Conservation (phyloP, 2,888 invertebrate genomes). For the Pyralis farinalis region DNA sequence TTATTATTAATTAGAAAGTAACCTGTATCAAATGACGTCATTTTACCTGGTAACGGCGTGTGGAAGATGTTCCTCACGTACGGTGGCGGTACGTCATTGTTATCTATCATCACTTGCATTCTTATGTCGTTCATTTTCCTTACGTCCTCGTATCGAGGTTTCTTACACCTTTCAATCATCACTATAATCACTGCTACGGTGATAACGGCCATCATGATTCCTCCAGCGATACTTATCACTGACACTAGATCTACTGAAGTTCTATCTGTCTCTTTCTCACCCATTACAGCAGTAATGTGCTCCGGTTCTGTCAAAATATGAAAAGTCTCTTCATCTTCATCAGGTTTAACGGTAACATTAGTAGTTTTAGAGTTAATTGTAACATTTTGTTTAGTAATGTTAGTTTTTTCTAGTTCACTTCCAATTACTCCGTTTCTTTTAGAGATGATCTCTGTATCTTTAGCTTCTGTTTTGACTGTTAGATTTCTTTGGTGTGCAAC, state of each 20-base stretch:
- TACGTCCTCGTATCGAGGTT: slow-evolving; percentile 60
- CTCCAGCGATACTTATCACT: slow-evolving; percentile 74
- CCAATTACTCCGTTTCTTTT: slow-evolving; percentile 19
- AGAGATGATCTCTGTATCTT: slow-evolving; percentile 8
- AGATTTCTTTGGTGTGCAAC: slow-evolving; percentile 17
- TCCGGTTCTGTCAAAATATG: slow-evolving; percentile 80
- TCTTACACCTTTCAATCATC: slow-evolving; percentile 67
- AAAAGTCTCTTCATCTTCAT: slow-evolving; percentile 66
- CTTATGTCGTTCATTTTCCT: slow-evolving; percentile 68
- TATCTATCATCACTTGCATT: slow-evolving; percentile 71
- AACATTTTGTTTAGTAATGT: slow-evolving; percentile 22
- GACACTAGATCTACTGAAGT: slow-evolving; percentile 68
- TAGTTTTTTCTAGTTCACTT: slow-evolving; percentile 13
- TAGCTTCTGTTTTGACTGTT: slow-evolving; percentile 11
- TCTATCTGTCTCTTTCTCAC: slow-evolving; percentile 60
- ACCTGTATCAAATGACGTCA: no score
- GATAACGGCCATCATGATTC: slow-evolving; percentile 74
- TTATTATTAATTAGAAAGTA: no score
- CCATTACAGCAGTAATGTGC: slow-evolving; percentile 76
- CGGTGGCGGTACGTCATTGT: slow-evolving; percentile 67
- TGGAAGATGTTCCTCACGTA: slow-evolving; percentile 80
- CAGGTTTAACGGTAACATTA: slow-evolving; percentile 47
- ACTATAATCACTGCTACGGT: slow-evolving; percentile 73
- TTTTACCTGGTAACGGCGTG: slow-evolving; percentile 78
- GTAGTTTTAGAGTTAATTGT: slow-evolving; percentile 32